Evolutionary conservation across 2,888 invertebrate genomes (phyloP).

Genomic region (Leptinotarsa tumamoca): DNA sequence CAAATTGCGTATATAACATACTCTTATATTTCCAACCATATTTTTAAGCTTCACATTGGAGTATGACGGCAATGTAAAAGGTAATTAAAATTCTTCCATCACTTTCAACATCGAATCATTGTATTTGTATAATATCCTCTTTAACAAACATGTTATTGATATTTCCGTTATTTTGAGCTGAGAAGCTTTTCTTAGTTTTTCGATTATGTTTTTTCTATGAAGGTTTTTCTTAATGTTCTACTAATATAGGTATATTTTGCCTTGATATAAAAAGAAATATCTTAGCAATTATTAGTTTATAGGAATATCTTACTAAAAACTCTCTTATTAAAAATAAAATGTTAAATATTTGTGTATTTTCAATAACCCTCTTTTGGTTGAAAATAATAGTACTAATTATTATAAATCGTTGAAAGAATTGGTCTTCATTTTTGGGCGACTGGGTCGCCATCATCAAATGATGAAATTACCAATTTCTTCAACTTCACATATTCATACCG

Average conservation of each 20-base stretch:
- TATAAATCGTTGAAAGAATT: no score
- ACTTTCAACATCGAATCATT: neutral
- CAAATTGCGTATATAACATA: neutral
- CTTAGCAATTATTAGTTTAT: constrained; percentile 59
- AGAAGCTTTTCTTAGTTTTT: constrained; percentile 44
- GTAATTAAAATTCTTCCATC: constrained; percentile 9
- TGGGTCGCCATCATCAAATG: no score
- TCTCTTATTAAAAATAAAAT: constrained; percentile 60
- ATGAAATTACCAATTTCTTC: no score
- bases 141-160: constrained; percentile 47
- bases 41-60: no score
- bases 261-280: constrained; percentile 57
- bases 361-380: neutral
- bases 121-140: constrained; percentile 48
- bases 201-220: constrained; percentile 52
- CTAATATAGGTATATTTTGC: constrained; percentile 60
- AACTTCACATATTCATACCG: no score
- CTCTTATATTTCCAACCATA: no score
- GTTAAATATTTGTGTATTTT: constrained; percentile 51
- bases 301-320: constrained; percentile 58
- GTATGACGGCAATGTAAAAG: neutral
- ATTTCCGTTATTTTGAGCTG: constrained; percentile 39
- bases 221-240: constrained; percentile 59
- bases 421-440: no score
- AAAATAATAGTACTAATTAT: neutral